Evolutionary conservation across 2,113 vertebrate genomes (phyloP).

Genomic region (Anseranas semipalmata): DNA sequence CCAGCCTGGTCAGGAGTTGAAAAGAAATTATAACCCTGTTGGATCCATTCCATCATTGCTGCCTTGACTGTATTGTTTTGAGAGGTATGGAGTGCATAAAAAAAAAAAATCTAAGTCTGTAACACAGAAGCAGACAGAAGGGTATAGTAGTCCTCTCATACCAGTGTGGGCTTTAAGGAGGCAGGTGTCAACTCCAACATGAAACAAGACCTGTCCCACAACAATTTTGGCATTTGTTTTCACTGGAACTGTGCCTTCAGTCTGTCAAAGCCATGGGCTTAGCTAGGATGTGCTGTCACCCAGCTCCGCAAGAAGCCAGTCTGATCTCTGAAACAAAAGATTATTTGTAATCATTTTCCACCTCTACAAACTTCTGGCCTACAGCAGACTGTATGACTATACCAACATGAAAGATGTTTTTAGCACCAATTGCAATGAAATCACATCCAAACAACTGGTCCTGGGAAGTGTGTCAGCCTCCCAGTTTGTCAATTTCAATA

Average conservation of each 20-base stretch:
- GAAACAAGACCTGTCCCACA: not conserved
- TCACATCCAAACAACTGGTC: fast-evolving
- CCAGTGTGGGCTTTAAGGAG: not conserved
- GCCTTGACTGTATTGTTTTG: not conserved
- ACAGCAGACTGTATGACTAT: not conserved
- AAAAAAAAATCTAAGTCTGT: not conserved
- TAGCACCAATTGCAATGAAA: not conserved
- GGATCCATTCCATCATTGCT: not conserved
- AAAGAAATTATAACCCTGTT: not conserved
- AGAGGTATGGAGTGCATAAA: not conserved
- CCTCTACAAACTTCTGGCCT: not conserved
- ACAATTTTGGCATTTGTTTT: not conserved
- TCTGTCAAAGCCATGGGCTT: not conserved
- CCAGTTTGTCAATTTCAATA: not conserved
- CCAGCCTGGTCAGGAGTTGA: not conserved
- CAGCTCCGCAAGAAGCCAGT: not conserved
- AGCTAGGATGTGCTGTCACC: not conserved
- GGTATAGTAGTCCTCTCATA: not conserved
- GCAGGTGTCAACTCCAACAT: not conserved
- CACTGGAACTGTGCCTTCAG: not conserved
- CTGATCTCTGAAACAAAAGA: not conserved
- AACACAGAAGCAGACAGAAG: not conserved
- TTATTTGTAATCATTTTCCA: not conserved
- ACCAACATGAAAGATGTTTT: not conserved
- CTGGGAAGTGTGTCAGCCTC: not conserved